Base-by-base conservation (phyloP, 2,113 vertebrate genomes). In the Saguinus midas region DNA sequence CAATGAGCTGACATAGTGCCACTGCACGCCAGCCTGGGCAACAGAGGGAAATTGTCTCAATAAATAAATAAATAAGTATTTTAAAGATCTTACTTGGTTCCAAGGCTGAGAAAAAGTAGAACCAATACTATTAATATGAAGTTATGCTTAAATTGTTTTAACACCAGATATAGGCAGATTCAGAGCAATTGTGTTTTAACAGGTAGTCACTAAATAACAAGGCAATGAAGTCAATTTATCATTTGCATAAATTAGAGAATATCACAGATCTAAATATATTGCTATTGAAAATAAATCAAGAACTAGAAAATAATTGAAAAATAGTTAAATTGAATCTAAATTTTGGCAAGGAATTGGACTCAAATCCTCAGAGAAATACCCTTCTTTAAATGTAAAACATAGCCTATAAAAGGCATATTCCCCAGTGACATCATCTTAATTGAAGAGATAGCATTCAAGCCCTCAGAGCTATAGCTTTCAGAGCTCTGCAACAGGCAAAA, bases 401-500 rank as follows among this genome's bases (percentile, higher is more conserved):
- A 37, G 12, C 5, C 43, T 35, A 12, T 66, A 93, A 52, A 91
- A 95, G 84, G 50, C 40, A 1, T 50, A 73, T 93, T 76, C 43
- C 68, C 2, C 92, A 84, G 6, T 57, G 3, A 32, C 82, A 94
- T 45, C 66, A 0, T 96, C 91, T 37, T 95, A 97, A 96, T 88
- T 97, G 57, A 96, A 73, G 48, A 82, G 57, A 92, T 11, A 86
- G 4, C 29, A 78, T 95, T 83, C 83, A 79, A 5, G 55, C 4
- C 17, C 14, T 83, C 57, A 55, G 20, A 96, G 50, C 66, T 40
- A 14, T 1, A 98, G 95, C 73, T 97, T 96, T 97, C 97, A 97
- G 92, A 96, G 87, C 66, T 97, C 85, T 96, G 91, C 8, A 85
- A 61, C 5, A 96, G 72, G 25, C 45, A 84, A 58, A 64, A 87